Evolutionary conservation across 1,140 invertebrate species (phyloP), one percentile per base, ranked within the genome.

Genomic region (Yoshiicerus persimilis): DNA sequence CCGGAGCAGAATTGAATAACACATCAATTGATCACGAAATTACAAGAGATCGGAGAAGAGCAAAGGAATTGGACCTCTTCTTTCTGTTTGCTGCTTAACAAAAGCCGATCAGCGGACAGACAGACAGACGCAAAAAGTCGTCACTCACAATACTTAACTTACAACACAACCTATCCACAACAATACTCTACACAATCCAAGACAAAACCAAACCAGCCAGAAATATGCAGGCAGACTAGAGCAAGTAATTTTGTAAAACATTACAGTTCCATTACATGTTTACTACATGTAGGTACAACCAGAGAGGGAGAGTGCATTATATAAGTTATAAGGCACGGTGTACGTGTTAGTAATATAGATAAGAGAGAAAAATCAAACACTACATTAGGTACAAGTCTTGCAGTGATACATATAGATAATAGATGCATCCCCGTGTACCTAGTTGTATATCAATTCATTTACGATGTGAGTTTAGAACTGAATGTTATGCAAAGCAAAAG

Each of bases 91-190:
- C n/a, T 80, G 34, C n/a, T 38, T 20, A 80, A 80, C 32, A 80
- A 80, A 80, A 80, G 75, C 75, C 75, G 75, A 80, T 80, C 16
- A 80, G 34, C 75, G 75, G 66, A 70, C 66, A 70, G 30, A 70
- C 47, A 30, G 25, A 36, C 75, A 34, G 27, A 34, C 30, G 32
- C 30, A 80, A 80, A 80, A 80, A 80, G 75, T 34, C 75, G 75
- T 80, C 75, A 34, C 32, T 80, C 75, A 80, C 75, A 80, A 80
- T 80, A 77, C 32, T 36, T 30, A 70, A 70, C 27, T 11, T 30
- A 70, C 30, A 30, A 23, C 9, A 11, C 27, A 70, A 23, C 25
- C 25, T 70, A 70, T 6, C 20, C 47, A 5, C 16, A 23, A 23
- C 23, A 25, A 25, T 66, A 47, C 16, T 11, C 2, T 2, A 8